Evolutionary conservation across 2,888 invertebrate genomes (phyloP).

Genomic region (Melanchra persicariae): DNA sequence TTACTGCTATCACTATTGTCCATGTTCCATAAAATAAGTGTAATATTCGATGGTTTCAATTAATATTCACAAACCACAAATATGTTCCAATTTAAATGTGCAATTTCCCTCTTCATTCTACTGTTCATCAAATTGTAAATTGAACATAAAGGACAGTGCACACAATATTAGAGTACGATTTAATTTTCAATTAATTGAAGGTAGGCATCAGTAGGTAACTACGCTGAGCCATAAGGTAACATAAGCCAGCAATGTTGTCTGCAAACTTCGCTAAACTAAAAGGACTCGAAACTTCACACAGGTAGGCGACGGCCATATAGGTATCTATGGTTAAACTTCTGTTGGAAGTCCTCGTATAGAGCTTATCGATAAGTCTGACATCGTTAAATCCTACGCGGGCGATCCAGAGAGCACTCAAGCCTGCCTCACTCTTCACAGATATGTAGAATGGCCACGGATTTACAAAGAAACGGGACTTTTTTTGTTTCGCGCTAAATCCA

Average conservation of each 20-base stretch:
- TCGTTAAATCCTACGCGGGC: slow-evolving; percentile 76
- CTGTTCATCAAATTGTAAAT: slow-evolving; percentile 25
- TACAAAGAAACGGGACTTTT: slow-evolving; percentile 51
- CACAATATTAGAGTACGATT: not conserved
- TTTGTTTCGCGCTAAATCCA: slow-evolving; percentile 35
- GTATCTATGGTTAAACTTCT: slow-evolving; percentile 53
- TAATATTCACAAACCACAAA: slow-evolving; percentile 12
- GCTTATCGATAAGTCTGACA: slow-evolving; percentile 71
- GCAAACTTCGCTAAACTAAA: slow-evolving; percentile 25
- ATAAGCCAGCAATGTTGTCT: slow-evolving; percentile 2
- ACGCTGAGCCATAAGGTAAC: slow-evolving; percentile 6
- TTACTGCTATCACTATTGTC: not conserved
- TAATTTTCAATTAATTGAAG: not conserved
- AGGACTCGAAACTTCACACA: slow-evolving; percentile 33
- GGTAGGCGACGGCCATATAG: slow-evolving; percentile 41
- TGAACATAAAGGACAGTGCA: slow-evolving; percentile 1
- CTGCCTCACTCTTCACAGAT: slow-evolving; percentile 69
- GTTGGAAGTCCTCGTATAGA: slow-evolving; percentile 58
- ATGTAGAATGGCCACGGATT: slow-evolving; percentile 67
- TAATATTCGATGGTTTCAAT: slow-evolving; percentile 10
- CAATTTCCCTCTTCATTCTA: slow-evolving; percentile 12
- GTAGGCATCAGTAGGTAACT: not conserved
- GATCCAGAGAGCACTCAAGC: slow-evolving; percentile 73
- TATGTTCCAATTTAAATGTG: slow-evolving; percentile 8
- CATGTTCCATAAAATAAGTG: not conserved